A percentile compares a stretch with the other conserved stretches of the same genome.
Evolutionary conservation across 2,797 vertebrate species (phyloP).

Genomic region (Miichthys miiuy): DNA sequence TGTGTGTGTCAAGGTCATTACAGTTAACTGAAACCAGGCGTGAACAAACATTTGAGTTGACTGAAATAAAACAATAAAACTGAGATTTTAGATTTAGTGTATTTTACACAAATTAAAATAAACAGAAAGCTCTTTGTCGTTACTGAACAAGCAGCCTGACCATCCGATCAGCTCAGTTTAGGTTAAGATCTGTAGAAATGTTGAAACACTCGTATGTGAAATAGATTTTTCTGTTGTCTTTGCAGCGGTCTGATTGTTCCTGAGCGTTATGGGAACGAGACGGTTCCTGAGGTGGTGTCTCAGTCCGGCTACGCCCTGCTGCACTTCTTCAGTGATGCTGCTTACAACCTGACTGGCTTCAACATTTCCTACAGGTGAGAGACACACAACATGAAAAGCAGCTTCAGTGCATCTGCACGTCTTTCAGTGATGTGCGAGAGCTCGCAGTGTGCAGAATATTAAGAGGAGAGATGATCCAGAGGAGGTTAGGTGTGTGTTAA

Average conservation of each 20-base stretch:
- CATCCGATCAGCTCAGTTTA: background rate
- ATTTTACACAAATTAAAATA: too few species aligned
- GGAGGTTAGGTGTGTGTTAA: too few species aligned
- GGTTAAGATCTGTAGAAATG: background rate
- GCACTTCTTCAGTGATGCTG: conserved; percentile 98
- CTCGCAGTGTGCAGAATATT: too few species aligned
- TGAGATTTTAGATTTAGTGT: too few species aligned
- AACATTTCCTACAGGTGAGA: conserved; percentile 97
- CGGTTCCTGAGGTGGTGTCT: conserved; percentile 93
- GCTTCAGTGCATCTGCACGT: too few species aligned
- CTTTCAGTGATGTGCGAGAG: too few species aligned
- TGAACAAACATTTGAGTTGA: too few species aligned
- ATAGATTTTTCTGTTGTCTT: background rate
- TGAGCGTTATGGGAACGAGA: conserved; percentile 93
- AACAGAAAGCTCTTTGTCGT: too few species aligned
- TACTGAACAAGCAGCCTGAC: too few species aligned
- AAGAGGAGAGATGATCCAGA: too few species aligned
- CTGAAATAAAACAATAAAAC: too few species aligned
- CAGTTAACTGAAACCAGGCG: too few species aligned
- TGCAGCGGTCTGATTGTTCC: conserved; percentile 95
- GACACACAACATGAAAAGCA: background rate
- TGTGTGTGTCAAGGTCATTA: background rate
- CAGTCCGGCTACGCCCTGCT: conserved; percentile 93
- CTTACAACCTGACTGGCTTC: conserved; percentile 98
- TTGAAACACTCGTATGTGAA: background rate